Base-by-base conservation (phyloP, 2,113 vertebrate species). In the Acanthochromis polyacanthus region DNA sequence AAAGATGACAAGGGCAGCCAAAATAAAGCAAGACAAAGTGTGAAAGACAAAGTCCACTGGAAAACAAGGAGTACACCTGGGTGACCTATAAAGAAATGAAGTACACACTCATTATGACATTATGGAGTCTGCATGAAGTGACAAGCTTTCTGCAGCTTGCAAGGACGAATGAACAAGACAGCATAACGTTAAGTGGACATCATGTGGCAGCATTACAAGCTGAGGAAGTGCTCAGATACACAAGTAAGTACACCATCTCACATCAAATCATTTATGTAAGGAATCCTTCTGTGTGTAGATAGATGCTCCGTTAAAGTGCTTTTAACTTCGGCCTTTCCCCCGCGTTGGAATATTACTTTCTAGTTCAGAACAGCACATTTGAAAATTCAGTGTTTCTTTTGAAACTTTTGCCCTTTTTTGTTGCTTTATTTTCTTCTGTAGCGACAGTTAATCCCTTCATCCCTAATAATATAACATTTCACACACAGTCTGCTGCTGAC, bases 151-250 rank as follows among this genome's bases (percentile, higher is more conserved):
- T n/a, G n/a, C n/a, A n/a, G n/a, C n/a, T n/a, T 14, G 14, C 5
- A 59, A 5, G 23, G 22, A 72, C 56, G 57, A 36, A 65, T 48
- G 48, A 62, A 36, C 16, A 36, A 11, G 23, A 36, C 57, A 63
- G 45, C 6, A 5, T 19, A 22, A 77, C 59, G 48, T 58, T 63
- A 60, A 71, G 70, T 78, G 73, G 73, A 78, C 65, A 36, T 50
- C n/a, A 16, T 60, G 76, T 67, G 14, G 64, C 65, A 46, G 62
- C 36, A 15, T 3, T 52, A 51, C 25, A 46, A 66, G 61, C 30
- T 17, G 66, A 73, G 45, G 66, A 58, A 23, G 53, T 38, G 15
- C 20, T 75, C 52, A 61, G 30, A 60, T 45, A 55, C 65, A 82
- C 51, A 72, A 30, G 56, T 83, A 78, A 72, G 45, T 8, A 7